phyloP scores from a whole-genome alignment of 2,888 invertebrate genomes.

The Bedellia somnulentella region DNA sequence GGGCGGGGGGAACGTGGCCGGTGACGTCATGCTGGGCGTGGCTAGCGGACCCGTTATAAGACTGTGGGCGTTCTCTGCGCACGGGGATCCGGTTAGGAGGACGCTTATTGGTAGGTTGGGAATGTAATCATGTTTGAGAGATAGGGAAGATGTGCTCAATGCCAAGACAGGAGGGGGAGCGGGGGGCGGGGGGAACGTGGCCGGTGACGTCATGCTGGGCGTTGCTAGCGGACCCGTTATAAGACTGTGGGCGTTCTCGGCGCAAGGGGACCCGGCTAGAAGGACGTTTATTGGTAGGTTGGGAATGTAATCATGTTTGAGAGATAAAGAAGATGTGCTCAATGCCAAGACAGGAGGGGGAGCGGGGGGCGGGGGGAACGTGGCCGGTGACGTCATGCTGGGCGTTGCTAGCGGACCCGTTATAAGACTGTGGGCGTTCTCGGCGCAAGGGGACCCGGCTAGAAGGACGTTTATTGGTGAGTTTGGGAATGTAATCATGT shows the following conservation, averaged over 20 bases:
- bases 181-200: constrained; percentile 28
- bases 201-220: constrained; percentile 51
- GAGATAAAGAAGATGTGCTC: no score
- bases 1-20: constrained; percentile 31
- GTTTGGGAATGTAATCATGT: no score
- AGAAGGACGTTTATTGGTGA: constrained; percentile 48
- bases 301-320: no score
- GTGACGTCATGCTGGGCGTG: constrained; percentile 51
- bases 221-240: constrained; percentile 48
- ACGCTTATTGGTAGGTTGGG: constrained; percentile 40
- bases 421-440: constrained; percentile 50
- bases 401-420: constrained; percentile 49
- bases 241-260: constrained; percentile 50
- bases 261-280: constrained; percentile 49
- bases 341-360: constrained; percentile 65
- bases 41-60: constrained; percentile 48
- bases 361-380: constrained; percentile 28
- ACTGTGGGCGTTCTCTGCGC: constrained; percentile 52
- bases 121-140: not conserved
- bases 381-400: constrained; percentile 48
- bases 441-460: constrained; percentile 50
- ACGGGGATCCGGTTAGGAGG: constrained; percentile 48
- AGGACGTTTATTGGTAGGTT: constrained; percentile 46
- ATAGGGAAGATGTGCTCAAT: no score
- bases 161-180: constrained; percentile 54